These are phyloP conservation scores for Stramonita haemastoma DNA, from an alignment of 2,888 invertebrate species.

Conservation along the genomic window DNA sequence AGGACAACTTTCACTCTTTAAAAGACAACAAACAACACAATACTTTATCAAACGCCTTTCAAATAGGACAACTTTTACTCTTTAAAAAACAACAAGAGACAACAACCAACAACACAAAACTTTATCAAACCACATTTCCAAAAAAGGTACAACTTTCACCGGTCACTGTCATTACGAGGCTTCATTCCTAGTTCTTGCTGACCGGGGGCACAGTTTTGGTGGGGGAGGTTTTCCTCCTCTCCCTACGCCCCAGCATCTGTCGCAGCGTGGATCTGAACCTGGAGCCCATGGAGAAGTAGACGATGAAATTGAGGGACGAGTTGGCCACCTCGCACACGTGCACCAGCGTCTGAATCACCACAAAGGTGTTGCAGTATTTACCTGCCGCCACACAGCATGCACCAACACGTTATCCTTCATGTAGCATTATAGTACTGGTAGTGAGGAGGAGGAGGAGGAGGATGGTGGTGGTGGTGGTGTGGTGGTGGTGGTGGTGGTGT, in stretches of 20 bases:
- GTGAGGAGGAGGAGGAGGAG: neutral
- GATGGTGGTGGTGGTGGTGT: conserved; percentile 5
- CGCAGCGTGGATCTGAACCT: conserved; percentile 26
- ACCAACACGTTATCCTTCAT: neutral
- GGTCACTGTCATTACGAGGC: too few relatives aligned
- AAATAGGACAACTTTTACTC: too few relatives aligned
- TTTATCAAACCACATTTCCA: too few relatives aligned
- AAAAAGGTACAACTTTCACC: too few relatives aligned
- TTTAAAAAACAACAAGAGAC: too few relatives aligned
- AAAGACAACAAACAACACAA: too few relatives aligned
- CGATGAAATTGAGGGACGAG: conserved; percentile 36
- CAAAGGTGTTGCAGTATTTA: conserved; percentile 39
- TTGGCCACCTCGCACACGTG: conserved; percentile 43
- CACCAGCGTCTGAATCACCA: conserved; percentile 22
- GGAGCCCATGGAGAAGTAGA: conserved; percentile 37
- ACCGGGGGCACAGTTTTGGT: too few relatives aligned
- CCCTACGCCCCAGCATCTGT: neutral
- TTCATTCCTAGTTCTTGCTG: too few relatives aligned
- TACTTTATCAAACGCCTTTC: too few relatives aligned
- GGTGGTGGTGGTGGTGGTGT: neutral
- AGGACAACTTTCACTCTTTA: too few relatives aligned
- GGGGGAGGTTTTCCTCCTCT: neutral
- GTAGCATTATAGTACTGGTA: neutral
- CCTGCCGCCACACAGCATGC: neutral
- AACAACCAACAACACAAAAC: too few relatives aligned